Conservation (phyloP, 2,113 vertebrate species). For the Genyomyrus donnyi region DNA sequence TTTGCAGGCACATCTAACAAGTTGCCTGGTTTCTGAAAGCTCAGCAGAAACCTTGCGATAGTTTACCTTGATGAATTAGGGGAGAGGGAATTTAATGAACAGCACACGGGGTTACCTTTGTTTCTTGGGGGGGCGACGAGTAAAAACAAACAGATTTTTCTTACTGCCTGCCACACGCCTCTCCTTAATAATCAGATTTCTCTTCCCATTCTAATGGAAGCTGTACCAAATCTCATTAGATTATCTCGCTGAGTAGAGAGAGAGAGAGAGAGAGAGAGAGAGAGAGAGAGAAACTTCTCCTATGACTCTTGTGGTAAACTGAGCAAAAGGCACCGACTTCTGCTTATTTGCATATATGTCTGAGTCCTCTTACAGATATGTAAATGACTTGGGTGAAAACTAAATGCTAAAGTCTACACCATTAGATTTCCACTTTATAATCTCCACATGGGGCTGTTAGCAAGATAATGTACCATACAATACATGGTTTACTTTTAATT, state of each 20-base stretch:
- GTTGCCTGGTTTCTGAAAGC: conserved; percentile 77
- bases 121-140: conserved; percentile 85
- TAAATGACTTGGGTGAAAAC: conserved; percentile 88
- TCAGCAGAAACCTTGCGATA: conserved; percentile 86
- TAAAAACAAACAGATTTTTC: conserved; percentile 94
- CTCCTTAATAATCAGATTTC: conserved; percentile 93
- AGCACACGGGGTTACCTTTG: conserved; percentile 86
- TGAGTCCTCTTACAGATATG: conserved; percentile 84
- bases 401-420: conserved; percentile 98
- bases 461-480: conserved; percentile 99
- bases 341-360: conserved; percentile 94
- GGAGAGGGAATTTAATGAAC: conserved; percentile 91
- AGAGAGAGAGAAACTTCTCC: conserved; percentile 58
- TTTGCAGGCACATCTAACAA: conserved; percentile 58
- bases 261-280: conserved; percentile 72
- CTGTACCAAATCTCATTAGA: conserved; percentile 91
- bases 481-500: conserved; percentile 99
- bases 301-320: conserved; percentile 63
- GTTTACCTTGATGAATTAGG: conserved; percentile 88
- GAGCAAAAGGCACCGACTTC: conserved; percentile 67
- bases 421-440: conserved; percentile 99
- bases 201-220: conserved; percentile 71
- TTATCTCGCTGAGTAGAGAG: conserved; percentile 80
- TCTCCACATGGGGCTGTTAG: conserved; percentile 99
- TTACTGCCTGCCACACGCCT: conserved; percentile 95